Conservation (phyloP, 2,888 invertebrate species). For the Synanthedon formicaeformis region DNA sequence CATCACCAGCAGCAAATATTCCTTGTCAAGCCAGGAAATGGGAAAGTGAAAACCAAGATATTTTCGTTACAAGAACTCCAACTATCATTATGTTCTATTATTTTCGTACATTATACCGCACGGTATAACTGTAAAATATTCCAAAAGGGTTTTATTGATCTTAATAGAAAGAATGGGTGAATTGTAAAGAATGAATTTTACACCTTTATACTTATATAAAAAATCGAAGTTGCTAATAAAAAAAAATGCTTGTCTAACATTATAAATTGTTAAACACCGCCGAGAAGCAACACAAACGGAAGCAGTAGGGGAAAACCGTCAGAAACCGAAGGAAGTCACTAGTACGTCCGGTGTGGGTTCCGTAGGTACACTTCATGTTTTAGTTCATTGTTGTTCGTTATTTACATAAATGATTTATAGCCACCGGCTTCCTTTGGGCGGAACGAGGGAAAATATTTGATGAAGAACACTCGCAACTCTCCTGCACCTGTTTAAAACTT, state of each 20-base stretch:
- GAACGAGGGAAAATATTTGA: not conserved
- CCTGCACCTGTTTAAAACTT: not conserved
- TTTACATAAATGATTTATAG: constrained; percentile 54
- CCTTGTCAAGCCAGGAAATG: no score
- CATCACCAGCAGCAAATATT: no score
- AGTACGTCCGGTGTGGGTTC: constrained; percentile 32
- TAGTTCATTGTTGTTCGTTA: constrained; percentile 44
- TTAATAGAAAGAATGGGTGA: no score
- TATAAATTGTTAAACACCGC: not conserved
- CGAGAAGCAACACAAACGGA: constrained; percentile 17
- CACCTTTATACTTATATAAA: no score
- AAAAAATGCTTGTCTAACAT: not conserved
- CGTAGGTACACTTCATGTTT: constrained; percentile 41
- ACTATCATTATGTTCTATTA: no score
- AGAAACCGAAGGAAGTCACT: constrained; percentile 38
- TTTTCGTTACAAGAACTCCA: no score
- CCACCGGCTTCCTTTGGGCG: constrained; percentile 24
- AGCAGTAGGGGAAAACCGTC: constrained; percentile 38
- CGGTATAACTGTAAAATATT: no score
- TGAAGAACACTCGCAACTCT: not conserved
- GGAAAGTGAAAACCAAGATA: no score
- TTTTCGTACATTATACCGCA: no score
- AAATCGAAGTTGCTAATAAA: no score
- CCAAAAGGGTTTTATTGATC: no score
- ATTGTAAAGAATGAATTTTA: no score